Percentiles rank a stretch among this genome's conserved stretches.
Evolutionary conservation across 2,888 invertebrate genomes (phyloP).

Genomic region (Romanomermis culicivorax): DNA sequence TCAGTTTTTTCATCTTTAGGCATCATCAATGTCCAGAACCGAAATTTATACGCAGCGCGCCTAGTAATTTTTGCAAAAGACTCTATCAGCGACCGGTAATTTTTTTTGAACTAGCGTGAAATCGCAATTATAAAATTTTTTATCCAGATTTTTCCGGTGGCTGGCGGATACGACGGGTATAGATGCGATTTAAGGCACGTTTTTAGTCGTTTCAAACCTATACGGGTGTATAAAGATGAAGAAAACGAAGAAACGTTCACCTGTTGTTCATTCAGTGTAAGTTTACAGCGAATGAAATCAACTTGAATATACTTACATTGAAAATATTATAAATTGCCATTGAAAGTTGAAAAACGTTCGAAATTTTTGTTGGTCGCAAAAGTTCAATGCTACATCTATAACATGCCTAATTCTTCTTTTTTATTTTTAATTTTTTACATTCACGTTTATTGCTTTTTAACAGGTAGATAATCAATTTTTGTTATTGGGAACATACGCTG

Average conservation of each 20-base stretch:
- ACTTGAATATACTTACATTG: neutral
- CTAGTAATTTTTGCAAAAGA: conserved; percentile 50
- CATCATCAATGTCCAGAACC: conserved; percentile 91
- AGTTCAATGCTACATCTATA: no score
- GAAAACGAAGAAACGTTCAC: conserved; percentile 52
- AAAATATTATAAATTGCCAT: neutral
- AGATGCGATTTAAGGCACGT: conserved; percentile 56
- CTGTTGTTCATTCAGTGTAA: conserved; percentile 44
- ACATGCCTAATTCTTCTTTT: neutral
- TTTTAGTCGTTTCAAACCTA: conserved; percentile 45
- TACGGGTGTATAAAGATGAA: conserved; percentile 45
- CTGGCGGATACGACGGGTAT: conserved; percentile 38
- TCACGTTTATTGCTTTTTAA: neutral
- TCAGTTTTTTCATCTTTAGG: conserved; percentile 38
- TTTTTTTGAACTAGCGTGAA: neutral
- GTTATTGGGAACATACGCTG: conserved; percentile 69
- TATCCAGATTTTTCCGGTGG: conserved; percentile 29
- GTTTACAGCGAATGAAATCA: no score
- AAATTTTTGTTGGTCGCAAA: no score
- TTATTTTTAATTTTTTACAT: neutral
- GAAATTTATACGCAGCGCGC: conserved; percentile 43
- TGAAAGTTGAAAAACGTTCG: neutral
- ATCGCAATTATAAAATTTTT: neutral
- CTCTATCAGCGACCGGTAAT: conserved; percentile 36
- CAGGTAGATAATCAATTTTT: conserved; percentile 43